These are phyloP conservation scores for Puma concolor DNA, from an alignment of 2,113 vertebrate genomes.

Conservation along the genomic window DNA sequence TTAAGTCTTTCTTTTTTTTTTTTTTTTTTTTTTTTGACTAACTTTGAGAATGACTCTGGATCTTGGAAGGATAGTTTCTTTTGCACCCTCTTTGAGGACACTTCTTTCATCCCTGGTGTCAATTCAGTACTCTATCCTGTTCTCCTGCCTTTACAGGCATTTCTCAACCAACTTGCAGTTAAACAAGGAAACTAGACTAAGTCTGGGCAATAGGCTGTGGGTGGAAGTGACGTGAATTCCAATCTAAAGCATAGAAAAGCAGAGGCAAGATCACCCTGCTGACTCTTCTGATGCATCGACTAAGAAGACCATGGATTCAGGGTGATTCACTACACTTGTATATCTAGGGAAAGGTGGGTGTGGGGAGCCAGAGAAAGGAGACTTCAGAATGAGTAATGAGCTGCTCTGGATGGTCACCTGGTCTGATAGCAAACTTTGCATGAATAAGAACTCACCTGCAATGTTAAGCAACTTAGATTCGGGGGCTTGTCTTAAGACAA, in stretches of 20 bases:
- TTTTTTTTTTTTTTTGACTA: not conserved
- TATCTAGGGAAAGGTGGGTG: accelerated
- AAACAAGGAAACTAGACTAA: not conserved
- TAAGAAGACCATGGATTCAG: too few relatives aligned
- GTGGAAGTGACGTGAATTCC: not conserved
- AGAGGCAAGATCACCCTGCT: not conserved
- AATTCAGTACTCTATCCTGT: not conserved
- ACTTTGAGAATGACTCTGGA: not conserved
- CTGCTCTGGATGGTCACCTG: not conserved
- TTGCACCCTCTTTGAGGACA: not conserved
- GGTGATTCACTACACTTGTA: not conserved
- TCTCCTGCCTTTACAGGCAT: not conserved
- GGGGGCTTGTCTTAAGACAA: not conserved
- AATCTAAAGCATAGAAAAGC: not conserved
- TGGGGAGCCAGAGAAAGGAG: not conserved
- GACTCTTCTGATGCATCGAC: not conserved
- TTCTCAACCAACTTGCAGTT: not conserved
- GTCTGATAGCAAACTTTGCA: not conserved
- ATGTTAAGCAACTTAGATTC: not conserved
- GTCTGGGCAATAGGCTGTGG: not conserved
- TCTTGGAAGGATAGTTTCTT: not conserved
- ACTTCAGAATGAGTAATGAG: not conserved
- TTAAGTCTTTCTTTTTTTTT: not conserved
- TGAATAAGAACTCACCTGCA: not conserved
- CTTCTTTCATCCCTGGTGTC: not conserved